Conservation (phyloP, 2,888 invertebrate genomes). For the Isotomurus palustris region DNA sequence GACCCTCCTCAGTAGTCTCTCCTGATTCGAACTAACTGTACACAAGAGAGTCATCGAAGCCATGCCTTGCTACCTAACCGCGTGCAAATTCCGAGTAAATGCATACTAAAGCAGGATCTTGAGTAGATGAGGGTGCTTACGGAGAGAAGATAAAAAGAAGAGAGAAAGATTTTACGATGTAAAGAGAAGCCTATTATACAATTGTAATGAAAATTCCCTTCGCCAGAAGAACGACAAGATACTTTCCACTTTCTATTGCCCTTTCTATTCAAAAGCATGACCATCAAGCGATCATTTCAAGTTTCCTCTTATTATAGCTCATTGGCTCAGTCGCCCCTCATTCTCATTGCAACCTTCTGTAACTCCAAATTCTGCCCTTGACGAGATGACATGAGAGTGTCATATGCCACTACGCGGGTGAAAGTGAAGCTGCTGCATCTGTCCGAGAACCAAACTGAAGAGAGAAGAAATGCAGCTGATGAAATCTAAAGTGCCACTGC, state of each 20-base stretch:
- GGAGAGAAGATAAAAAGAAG: too few relatives aligned
- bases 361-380: too few relatives aligned
- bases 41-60: conserved; percentile 1
- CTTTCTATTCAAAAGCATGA: not conserved
- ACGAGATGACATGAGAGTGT: too few relatives aligned
- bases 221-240: not conserved
- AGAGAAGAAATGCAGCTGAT: too few relatives aligned
- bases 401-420: too few relatives aligned
- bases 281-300: not conserved
- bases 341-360: too few relatives aligned
- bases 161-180: not conserved
- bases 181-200: not conserved
- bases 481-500: too few relatives aligned
- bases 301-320: not conserved
- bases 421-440: too few relatives aligned
- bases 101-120: not conserved
- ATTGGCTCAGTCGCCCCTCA: not conserved
- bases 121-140: not conserved
- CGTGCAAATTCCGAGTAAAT: not conserved
- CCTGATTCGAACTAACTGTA: not conserved
- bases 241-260: not conserved
- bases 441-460: too few relatives aligned
- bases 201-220: not conserved
- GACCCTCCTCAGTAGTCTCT: too few relatives aligned
- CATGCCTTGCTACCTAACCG: not conserved